Base-by-base conservation (phyloP, 2,797 vertebrate genomes). In the Galago senegalensis region DNA sequence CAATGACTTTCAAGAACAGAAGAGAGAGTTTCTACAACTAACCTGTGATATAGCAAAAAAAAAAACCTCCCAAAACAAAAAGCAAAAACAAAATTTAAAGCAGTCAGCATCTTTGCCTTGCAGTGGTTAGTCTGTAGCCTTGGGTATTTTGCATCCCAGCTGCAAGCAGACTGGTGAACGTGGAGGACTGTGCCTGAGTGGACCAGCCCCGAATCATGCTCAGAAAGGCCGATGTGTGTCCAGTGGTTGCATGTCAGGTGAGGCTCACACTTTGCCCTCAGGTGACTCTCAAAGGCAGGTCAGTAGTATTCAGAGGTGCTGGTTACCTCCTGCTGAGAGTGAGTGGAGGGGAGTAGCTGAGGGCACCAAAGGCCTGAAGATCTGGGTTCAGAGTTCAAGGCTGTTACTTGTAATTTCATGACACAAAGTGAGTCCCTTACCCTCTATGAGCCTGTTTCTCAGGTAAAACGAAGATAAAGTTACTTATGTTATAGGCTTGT, bases 101-200 rank as follows among this genome's bases (percentile, higher is more conserved):
- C 27, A 61, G 25, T 70, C 43, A 16, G 9, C 29, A 10, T 29
- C n/a, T 91, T 94, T 96, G 77, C 7, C 29, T 97, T 97, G 31
- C 80, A 89, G 96, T 96, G 88, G 76, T 49, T 92, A 99, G 98
- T 95, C 58, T 99, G 98, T 92, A 95, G 69, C 31, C 97, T 97
- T 2, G 94, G 96, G 87, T 98, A 81, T 77, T 99, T 98, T 6
- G 98, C 98, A 77, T 13, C 75, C 96, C 76, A 98, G 91, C 97
- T 98, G 98, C 92, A 80, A 27, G 34, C 95, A 98, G 97, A 98
- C 31, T 72, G 99, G 98, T 97, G 97, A 97, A 90, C 99, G 97
- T 46, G 90, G 97, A 83, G 97, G 94, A 93, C 0, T 98, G 98
- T 56, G 91, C 34, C 69, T 96, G 0, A 21, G 49, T 46, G 1